Conservation (phyloP, 92 coral and sea anemone species). For the Zoanthus solanderi region DNA sequence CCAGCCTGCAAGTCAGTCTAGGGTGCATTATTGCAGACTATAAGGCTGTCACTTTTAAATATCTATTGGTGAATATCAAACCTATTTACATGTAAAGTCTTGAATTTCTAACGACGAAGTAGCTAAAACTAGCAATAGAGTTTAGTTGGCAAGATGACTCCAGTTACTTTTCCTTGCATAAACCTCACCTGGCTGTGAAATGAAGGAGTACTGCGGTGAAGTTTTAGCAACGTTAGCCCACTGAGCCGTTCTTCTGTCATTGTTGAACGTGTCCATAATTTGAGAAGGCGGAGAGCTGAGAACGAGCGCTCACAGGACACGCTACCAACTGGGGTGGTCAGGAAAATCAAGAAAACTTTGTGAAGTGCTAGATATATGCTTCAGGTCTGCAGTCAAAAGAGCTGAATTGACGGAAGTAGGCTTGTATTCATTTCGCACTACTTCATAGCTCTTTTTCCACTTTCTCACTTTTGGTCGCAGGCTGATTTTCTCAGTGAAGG, state of each 20-base stretch:
- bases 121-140: slow-evolving; percentile 20
- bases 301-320: slow-evolving; percentile 62
- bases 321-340: slow-evolving; percentile 47
- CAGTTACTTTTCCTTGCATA: slow-evolving; percentile 37
- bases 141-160: slow-evolving; percentile 30
- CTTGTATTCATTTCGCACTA: slow-evolving; percentile 36
- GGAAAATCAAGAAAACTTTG: slow-evolving; percentile 45
- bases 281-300: slow-evolving; percentile 54
- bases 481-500: slow-evolving; percentile 30
- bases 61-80: slow-evolving; percentile 25
- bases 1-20: slow-evolving; percentile 34
- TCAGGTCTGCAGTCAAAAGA: slow-evolving; percentile 35
- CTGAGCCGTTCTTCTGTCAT: slow-evolving; percentile 58
- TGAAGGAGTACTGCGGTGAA: slow-evolving; percentile 48
- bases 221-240: slow-evolving; percentile 55
- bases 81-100: slow-evolving; percentile 31
- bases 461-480: slow-evolving; percentile 44
- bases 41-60: slow-evolving; percentile 27
- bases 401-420: slow-evolving; percentile 46
- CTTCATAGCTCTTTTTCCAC: slow-evolving; percentile 52
- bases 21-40: slow-evolving; percentile 32
- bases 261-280: slow-evolving; percentile 45
- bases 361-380: slow-evolving; percentile 46
- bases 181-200: slow-evolving; percentile 31
- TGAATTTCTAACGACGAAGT: slow-evolving; percentile 12